These are phyloP conservation scores for Pluvialis apricaria DNA, from an alignment of 2,113 vertebrate species.

Conservation along the genomic window DNA sequence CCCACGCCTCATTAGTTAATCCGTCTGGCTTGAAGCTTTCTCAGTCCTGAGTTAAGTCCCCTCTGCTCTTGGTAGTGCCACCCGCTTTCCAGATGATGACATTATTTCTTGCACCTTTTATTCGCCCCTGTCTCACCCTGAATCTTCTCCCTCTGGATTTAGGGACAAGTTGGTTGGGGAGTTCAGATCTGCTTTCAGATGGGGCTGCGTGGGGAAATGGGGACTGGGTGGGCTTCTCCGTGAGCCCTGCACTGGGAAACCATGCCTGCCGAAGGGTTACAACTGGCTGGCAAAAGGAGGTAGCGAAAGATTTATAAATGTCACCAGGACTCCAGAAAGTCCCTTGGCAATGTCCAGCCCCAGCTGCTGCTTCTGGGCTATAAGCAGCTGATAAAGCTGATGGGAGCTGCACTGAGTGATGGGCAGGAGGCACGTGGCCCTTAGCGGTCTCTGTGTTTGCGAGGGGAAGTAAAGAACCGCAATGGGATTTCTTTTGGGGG, in stretches of 20 bases:
- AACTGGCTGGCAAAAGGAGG: not conserved
- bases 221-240: not conserved
- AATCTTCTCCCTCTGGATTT: not conserved
- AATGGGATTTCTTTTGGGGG: not conserved
- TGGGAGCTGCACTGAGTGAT: not conserved
- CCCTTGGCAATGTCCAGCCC: not conserved
- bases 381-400: not conserved
- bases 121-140: not conserved
- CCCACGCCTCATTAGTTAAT: not conserved
- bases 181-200: not conserved
- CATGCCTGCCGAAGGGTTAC: accelerated
- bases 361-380: not conserved
- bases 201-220: not conserved
- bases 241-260: accelerated
- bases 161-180: not conserved
- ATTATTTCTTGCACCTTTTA: not conserved
- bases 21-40: not conserved
- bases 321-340: not conserved
- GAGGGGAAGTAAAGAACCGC: not conserved
- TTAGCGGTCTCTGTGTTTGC: not conserved
- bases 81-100: not conserved
- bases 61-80: not conserved
- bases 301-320: not conserved
- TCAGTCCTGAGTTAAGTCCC: not conserved
- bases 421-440: not conserved